Conservation (phyloP, 2,888 invertebrate genomes). For the Euplexia lucipara region DNA sequence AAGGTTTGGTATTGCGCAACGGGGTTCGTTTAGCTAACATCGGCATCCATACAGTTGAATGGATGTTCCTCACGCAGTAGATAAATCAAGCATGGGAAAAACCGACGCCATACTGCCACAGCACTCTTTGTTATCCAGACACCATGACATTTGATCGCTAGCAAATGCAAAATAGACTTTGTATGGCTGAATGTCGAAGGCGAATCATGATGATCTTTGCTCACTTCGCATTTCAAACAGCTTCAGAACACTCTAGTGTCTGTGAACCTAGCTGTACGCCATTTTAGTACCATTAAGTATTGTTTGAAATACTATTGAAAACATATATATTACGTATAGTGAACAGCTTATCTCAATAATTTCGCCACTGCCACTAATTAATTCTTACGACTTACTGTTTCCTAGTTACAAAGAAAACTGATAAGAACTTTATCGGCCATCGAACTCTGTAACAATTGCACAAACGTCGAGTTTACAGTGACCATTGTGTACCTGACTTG, state of each 20-base stretch:
- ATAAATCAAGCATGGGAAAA: constrained; percentile 81
- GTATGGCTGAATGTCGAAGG: constrained; percentile 55
- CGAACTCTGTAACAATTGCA: constrained; percentile 80
- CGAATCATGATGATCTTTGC: constrained; percentile 58
- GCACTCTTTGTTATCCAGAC: constrained; percentile 70
- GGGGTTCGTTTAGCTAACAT: constrained; percentile 42
- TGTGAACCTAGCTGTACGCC: not conserved
- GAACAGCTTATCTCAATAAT: constrained; percentile 61
- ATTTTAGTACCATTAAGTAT: constrained; percentile 1
- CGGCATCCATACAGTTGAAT: constrained; percentile 71
- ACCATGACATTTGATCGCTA: constrained; percentile 74
- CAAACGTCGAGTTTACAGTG: constrained; percentile 66
- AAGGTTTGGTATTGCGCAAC: constrained; percentile 59
- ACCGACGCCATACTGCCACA: constrained; percentile 66
- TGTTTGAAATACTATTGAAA: constrained; percentile 18
- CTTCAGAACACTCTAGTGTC: constrained; percentile 18
- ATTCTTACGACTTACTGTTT: constrained; percentile 78
- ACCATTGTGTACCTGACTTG: constrained; percentile 64
- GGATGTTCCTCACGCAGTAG: constrained; percentile 72
- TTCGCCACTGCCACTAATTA: constrained; percentile 77
- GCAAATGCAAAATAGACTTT: constrained; percentile 65
- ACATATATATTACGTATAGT: constrained; percentile 13
- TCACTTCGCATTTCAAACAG: constrained; percentile 42
- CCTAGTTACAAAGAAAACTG: constrained; percentile 81
- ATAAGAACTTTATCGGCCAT: constrained; percentile 86